These are phyloP conservation scores for Galagoides demidoff DNA, from an alignment of 2,797 vertebrate species.

Conservation along the genomic window DNA sequence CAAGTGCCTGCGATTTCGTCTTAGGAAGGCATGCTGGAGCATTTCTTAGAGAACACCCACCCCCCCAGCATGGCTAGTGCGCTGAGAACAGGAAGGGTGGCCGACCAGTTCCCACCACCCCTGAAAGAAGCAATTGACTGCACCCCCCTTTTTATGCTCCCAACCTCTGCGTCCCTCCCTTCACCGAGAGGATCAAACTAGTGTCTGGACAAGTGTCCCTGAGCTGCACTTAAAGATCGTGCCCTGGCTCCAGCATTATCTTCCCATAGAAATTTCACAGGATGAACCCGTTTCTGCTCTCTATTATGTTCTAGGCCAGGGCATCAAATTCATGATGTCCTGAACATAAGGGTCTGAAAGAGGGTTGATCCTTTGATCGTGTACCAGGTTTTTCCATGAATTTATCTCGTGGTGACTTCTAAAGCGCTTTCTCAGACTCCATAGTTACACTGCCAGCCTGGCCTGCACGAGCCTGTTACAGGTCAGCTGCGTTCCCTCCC, in stretches of 20 bases:
- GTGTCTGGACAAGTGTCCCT: constrained; percentile 3
- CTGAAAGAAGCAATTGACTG: not conserved
- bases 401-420: not conserved
- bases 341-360: not conserved
- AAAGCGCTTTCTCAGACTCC: not conserved
- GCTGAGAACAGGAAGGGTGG: not conserved
- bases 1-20: not conserved
- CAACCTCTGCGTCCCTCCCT: not conserved
- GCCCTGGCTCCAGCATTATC: not conserved
- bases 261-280: constrained; percentile 42
- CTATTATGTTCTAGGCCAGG: constrained; percentile 43
- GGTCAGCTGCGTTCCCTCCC: not conserved
- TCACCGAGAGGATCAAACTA: not conserved
- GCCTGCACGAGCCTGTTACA: not conserved
- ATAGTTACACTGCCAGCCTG: not conserved
- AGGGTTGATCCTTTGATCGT: not conserved
- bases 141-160: not conserved
- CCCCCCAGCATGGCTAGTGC: rapidly evolving
- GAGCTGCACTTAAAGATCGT: constrained; percentile 11
- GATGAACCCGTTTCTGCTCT: constrained; percentile 49
- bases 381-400: not conserved
- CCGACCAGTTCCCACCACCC: too few species aligned
- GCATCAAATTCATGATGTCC: constrained; percentile 41
- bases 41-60: not conserved
- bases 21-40: not conserved